These are phyloP conservation scores for Melanotaenia parkinsoni DNA, from an alignment of 2,797 vertebrate species.

Conservation along the genomic window DNA sequence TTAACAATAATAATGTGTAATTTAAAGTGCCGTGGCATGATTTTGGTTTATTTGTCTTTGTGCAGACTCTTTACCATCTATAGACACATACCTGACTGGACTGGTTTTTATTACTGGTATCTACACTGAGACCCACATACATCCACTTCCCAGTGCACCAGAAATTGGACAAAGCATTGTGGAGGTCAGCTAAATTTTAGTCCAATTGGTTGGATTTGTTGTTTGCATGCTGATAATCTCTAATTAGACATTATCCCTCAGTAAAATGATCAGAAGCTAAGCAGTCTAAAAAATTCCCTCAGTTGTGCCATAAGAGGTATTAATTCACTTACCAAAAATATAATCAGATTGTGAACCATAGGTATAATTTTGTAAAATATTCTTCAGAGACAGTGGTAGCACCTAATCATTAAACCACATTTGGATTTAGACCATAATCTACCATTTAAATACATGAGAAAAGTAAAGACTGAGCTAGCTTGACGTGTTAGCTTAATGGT, in stretches of 20 bases:
- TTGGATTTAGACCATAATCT: background rate
- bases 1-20: background rate
- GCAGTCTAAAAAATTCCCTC: background rate
- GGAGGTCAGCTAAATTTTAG: slow-evolving; percentile 71
- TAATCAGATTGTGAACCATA: background rate
- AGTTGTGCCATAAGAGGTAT: background rate
- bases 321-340: background rate
- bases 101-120: slow-evolving; percentile 75
- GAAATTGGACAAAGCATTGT: slow-evolving; percentile 61
- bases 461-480: background rate
- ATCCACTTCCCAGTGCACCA: slow-evolving; percentile 48
- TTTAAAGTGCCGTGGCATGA: background rate
- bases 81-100: slow-evolving; percentile 77
- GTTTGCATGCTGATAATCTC: background rate
- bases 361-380: background rate
- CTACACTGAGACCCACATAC: slow-evolving; percentile 55
- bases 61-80: slow-evolving; percentile 74
- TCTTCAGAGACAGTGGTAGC: background rate
- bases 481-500: background rate
- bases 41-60: slow-evolving; percentile 5
- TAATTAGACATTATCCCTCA: background rate
- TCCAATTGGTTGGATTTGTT: background rate
- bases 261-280: background rate
- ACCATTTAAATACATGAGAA: background rate
- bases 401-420: background rate